Evolutionary conservation across 2,113 vertebrate genomes (phyloP).

Genomic region (Mobula hypostoma): DNA sequence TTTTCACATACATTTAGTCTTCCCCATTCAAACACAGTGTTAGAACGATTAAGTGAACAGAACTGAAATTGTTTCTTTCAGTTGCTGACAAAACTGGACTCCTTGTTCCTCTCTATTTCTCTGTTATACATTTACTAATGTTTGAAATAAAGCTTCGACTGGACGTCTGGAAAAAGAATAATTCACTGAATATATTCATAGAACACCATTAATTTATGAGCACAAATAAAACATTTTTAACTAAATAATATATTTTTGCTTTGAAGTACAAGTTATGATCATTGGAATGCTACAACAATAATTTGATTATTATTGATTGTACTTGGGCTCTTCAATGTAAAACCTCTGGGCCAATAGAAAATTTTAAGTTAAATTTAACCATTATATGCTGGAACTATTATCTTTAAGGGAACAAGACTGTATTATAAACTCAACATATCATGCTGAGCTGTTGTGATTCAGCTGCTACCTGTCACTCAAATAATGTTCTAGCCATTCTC

Average conservation of each 20-base stretch:
- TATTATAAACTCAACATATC: not conserved
- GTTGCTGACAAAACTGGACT: not conserved
- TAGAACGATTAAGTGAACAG: not conserved
- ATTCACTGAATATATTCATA: not conserved
- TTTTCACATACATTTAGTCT: not conserved
- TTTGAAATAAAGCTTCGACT: not conserved
- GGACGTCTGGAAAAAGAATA: not conserved
- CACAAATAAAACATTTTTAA: not conserved
- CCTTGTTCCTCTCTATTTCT: not conserved
- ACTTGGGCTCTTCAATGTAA: not conserved
- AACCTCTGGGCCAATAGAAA: not conserved
- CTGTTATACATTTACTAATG: not conserved
- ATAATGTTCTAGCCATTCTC: not conserved
- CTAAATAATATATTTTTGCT: not conserved
- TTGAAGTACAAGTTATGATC: not conserved
- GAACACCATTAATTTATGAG: not conserved
- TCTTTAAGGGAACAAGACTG: not conserved
- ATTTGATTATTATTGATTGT: not conserved
- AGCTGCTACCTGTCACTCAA: not conserved
- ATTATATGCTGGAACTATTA: not conserved
- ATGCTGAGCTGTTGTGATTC: not conserved
- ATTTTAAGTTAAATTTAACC: not conserved
- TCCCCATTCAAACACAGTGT: not conserved
- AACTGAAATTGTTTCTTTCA: not conserved
- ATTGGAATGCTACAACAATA: not conserved